A percentile compares a stretch with the other conserved stretches of the same genome.
Evolutionary conservation across 2,797 vertebrate genomes (phyloP).

Genomic region (Esox lucius): DNA sequence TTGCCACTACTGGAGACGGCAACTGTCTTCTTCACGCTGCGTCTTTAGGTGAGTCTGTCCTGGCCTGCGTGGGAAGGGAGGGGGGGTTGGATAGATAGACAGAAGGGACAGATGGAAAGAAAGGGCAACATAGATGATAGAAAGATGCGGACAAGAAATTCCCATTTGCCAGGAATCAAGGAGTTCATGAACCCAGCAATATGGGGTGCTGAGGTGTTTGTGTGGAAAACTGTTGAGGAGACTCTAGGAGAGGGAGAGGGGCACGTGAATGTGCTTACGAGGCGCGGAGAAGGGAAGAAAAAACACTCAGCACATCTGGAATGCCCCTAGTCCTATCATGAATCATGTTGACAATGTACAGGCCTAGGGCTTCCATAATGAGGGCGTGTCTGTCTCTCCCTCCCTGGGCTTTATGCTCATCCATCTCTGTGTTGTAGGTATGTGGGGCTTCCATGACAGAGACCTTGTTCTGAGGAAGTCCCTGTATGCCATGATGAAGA

Average conservation of each 20-base stretch:
- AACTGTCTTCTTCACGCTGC: conserved; percentile 98
- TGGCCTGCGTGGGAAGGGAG: background rate
- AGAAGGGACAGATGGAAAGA: background rate
- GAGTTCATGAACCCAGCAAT: conserved; percentile 1
- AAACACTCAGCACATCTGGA: conserved; percentile 10
- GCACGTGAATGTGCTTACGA: background rate
- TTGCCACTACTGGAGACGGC: conserved; percentile 96
- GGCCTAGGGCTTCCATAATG: background rate
- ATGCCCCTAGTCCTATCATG: conserved; percentile 1
- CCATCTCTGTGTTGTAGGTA: conserved; percentile 76
- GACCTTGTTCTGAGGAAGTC: conserved; percentile 96
- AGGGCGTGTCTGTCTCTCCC: background rate
- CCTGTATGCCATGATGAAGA: conserved; percentile 97
- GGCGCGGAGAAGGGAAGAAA: background rate
- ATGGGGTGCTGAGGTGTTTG: background rate
- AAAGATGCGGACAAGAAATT: background rate
- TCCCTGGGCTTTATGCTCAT: conserved; percentile 11
- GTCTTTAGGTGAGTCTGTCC: conserved; percentile 85
- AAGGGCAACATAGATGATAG: background rate
- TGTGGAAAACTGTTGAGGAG: background rate
- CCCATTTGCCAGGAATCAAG: background rate
- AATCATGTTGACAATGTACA: conserved; percentile 20
- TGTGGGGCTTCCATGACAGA: conserved; percentile 99
- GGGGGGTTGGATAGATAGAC: background rate
- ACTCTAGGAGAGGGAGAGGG: background rate